Conservation (phyloP, 2,113 vertebrate species). For the Serinus canaria region DNA sequence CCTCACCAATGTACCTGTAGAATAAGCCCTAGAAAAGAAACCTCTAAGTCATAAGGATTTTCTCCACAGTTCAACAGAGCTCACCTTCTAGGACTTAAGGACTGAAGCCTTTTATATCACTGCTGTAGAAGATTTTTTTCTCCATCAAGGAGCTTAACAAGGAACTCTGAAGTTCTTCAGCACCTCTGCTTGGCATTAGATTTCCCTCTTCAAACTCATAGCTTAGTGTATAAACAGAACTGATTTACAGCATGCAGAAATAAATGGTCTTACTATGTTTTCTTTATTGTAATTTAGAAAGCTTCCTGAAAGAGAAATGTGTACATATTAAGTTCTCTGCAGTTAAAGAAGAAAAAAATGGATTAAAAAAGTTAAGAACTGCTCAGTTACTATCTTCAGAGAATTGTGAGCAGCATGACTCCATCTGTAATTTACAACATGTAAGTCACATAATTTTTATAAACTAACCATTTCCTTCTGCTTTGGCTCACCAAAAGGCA, state of each 20-base stretch:
- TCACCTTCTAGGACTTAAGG: neutral
- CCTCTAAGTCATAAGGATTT: neutral
- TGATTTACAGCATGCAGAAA: neutral
- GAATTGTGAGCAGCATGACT: neutral
- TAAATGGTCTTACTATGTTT: neutral
- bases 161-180: neutral
- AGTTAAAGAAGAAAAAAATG: neutral
- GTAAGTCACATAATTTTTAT: neutral
- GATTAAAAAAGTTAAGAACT: neutral
- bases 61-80: neutral
- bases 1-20: neutral
- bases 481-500: neutral
- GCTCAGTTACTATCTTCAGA: neutral
- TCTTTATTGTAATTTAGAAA: conserved; percentile 9
- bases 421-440: neutral
- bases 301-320: neutral
- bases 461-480: neutral
- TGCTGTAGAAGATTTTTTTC: neutral
- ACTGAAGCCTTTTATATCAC: neutral
- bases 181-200: neutral
- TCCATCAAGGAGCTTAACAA: neutral
- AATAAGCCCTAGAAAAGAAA: neutral
- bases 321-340: neutral
- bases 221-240: neutral
- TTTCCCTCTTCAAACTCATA: neutral